phyloP scores from a whole-genome alignment of 1,140 invertebrate species.

The Daktulosphaira vitifoliae region DNA sequence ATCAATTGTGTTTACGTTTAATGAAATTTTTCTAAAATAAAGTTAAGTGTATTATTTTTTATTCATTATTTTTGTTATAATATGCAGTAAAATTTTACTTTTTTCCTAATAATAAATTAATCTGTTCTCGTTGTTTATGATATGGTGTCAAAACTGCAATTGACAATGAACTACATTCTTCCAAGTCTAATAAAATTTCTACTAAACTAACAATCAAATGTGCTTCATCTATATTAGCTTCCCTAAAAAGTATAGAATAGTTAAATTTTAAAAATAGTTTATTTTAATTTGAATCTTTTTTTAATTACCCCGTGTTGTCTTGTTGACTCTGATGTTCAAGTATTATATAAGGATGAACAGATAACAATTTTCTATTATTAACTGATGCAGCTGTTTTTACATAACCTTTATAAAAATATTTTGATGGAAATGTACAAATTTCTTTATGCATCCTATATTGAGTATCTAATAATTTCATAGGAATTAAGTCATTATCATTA shows the following conservation, averaged over 20 bases:
- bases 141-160: constrained; percentile 20
- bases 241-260: constrained; percentile 5
- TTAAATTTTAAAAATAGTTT: no score
- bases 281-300: no score
- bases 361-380: constrained; percentile 36
- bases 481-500: constrained; percentile 34
- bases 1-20: constrained; percentile 76
- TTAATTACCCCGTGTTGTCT: constrained; percentile 28
- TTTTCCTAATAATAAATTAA: background rate
- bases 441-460: constrained; percentile 84
- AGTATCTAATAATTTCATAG: constrained; percentile 54
- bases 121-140: constrained; percentile 25
- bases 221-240: constrained; percentile 17
- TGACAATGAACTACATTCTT: background rate
- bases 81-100: constrained; percentile 5
- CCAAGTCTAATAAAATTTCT: background rate
- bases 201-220: constrained; percentile 7
- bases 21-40: constrained; percentile 8
- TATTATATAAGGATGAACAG: constrained; percentile 49
- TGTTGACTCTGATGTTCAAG: constrained; percentile 46
- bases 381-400: constrained; percentile 47
- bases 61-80: no score
- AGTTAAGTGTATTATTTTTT: no score
- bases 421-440: constrained; percentile 65
- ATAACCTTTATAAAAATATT: constrained; percentile 61